Conservation (phyloP, 2,113 vertebrate genomes). For the Sinocyclocheilus anophthalmus region DNA sequence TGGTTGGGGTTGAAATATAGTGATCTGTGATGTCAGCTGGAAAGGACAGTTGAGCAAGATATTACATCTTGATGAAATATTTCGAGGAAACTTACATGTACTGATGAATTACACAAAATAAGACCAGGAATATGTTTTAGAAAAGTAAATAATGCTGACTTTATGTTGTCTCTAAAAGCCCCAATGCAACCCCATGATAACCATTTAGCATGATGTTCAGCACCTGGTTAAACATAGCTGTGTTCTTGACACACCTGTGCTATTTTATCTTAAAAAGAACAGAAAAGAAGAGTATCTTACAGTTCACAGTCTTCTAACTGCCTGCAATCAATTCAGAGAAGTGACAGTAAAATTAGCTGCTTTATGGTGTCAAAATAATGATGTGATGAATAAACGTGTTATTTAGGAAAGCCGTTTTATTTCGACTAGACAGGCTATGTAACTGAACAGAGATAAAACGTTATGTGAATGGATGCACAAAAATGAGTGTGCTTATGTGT, state of each 20-base stretch:
- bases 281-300: background rate
- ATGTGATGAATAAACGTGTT: background rate
- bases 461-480: constrained; percentile 9
- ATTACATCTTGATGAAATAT: constrained; percentile 11
- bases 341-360: constrained; percentile 13
- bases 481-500: background rate
- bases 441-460: background rate
- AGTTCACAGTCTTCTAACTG: constrained; percentile 17
- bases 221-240: background rate
- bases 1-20: background rate
- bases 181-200: background rate
- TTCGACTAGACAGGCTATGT: background rate
- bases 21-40: background rate
- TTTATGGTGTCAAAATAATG: constrained; percentile 6
- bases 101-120: background rate
- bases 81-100: background rate
- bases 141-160: background rate
- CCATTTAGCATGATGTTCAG: background rate
- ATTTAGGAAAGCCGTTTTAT: constrained; percentile 4
- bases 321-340: background rate
- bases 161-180: background rate
- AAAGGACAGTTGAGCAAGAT: background rate
- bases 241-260: background rate
- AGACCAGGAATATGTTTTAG: background rate
- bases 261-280: background rate